Evolutionary conservation across 2,888 invertebrate species (phyloP).

Genomic region (Dolichopus griseipennis): DNA sequence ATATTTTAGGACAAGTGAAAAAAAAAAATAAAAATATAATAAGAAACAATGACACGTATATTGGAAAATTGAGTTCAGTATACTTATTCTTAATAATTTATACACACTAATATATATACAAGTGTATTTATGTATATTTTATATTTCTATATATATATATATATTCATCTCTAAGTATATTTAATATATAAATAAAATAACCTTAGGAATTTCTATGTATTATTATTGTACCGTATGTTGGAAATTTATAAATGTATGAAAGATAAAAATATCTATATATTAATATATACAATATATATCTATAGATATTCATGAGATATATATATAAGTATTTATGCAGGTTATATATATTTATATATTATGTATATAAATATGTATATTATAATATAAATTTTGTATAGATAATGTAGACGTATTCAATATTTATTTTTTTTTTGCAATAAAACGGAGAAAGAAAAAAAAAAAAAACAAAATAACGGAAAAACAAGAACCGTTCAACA

Average conservation of each 20-base stretch:
- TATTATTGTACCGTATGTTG: no score
- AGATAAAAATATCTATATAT: no score
- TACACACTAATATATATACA: background rate
- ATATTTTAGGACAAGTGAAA: no score
- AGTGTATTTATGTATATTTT: background rate
- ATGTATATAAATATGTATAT: background rate
- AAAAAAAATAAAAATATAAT: background rate
- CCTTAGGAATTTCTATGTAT: background rate
- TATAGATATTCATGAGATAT: no score
- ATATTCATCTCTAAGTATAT: background rate
- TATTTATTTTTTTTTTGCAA: background rate
- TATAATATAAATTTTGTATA: background rate
- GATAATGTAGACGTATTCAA: constrained; percentile 1
- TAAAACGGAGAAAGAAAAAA: background rate
- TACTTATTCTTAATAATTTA: background rate
- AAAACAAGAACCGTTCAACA: background rate
- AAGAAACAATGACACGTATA: constrained; percentile 1
- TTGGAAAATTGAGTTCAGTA: background rate
- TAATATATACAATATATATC: no score
- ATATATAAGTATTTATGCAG: no score
- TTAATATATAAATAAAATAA: background rate
- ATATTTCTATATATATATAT: background rate
- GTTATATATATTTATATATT: background rate
- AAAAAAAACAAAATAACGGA: background rate
- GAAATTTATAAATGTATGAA: no score